phyloP scores from a whole-genome alignment of 1,140 invertebrate genomes.

The Trinorchestia longiramus region DNA sequence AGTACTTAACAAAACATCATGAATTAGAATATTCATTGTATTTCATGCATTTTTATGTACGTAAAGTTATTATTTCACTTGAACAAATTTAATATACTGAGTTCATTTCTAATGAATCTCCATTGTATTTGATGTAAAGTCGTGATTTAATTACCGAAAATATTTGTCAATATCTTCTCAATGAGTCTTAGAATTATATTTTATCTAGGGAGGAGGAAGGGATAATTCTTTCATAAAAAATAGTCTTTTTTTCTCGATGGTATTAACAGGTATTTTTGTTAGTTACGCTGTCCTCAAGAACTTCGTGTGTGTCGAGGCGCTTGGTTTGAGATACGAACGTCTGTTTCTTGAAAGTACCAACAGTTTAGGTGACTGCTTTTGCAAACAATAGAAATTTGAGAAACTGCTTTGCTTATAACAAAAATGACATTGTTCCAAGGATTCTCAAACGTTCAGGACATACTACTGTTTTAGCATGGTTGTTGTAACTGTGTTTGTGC shows the following conservation, averaged over 20 bases:
- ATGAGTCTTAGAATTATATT: neutral
- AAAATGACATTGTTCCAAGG: neutral
- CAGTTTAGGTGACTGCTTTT: neutral
- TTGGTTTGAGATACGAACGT: too few species aligned
- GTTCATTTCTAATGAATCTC: neutral
- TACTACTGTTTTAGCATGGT: neutral
- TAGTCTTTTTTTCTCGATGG: too few species aligned
- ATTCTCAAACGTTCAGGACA: neutral
- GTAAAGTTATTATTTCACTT: neutral
- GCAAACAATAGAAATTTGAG: neutral
- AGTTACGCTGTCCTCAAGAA: too few species aligned
- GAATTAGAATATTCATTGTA: neutral
- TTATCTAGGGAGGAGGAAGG: neutral
- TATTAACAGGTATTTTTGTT: too few species aligned
- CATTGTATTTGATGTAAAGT: too few species aligned
- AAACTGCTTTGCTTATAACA: neutral
- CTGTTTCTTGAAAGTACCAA: too few species aligned
- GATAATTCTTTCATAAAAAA: neutral
- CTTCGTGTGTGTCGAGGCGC: too few species aligned
- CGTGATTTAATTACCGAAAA: too few species aligned
- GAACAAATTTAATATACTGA: neutral
- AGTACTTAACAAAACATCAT: neutral
- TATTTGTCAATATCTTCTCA: neutral
- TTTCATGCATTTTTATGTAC: neutral
- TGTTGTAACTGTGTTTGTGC: neutral